Conservation (phyloP, 2,113 vertebrate species). For the Zosterops hypoxanthus region DNA sequence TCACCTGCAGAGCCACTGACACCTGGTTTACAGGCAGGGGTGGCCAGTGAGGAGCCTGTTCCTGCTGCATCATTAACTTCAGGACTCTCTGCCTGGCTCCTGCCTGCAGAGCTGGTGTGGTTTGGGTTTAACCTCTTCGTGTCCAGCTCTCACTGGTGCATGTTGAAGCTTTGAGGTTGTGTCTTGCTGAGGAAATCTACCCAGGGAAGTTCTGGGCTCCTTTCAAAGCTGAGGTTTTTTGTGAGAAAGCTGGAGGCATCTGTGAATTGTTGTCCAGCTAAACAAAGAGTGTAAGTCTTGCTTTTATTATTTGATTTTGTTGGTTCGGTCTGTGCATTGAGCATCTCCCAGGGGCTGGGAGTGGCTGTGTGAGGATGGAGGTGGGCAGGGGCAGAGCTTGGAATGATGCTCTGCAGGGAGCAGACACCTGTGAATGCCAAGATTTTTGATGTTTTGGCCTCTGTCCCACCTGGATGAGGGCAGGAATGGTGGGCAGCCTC, state of each 20-base stretch:
- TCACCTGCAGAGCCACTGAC: neutral
- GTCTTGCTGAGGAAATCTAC: neutral
- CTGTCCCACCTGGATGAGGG: neutral
- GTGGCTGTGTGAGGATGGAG: neutral
- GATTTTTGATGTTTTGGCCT: neutral
- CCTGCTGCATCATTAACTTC: neutral
- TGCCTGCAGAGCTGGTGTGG: neutral
- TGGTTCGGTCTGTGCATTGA: neutral
- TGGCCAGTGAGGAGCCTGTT: neutral
- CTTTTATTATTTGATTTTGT: neutral
- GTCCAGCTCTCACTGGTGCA: rapidly evolving
- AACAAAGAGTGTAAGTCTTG: neutral
- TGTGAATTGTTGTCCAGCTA: neutral
- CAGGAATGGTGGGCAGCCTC: neutral
- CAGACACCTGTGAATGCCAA: neutral
- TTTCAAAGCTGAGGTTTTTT: neutral
- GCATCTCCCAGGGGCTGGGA: neutral
- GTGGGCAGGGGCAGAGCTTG: neutral
- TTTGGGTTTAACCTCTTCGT: neutral
- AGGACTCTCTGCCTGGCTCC: neutral
- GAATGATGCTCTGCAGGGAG: neutral
- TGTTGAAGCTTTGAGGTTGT: rapidly evolving
- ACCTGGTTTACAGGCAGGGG: neutral
- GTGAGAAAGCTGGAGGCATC: neutral
- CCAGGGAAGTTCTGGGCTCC: neutral